phyloP scores from a whole-genome alignment of 1,140 invertebrate species.

The Saccostrea echinata region DNA sequence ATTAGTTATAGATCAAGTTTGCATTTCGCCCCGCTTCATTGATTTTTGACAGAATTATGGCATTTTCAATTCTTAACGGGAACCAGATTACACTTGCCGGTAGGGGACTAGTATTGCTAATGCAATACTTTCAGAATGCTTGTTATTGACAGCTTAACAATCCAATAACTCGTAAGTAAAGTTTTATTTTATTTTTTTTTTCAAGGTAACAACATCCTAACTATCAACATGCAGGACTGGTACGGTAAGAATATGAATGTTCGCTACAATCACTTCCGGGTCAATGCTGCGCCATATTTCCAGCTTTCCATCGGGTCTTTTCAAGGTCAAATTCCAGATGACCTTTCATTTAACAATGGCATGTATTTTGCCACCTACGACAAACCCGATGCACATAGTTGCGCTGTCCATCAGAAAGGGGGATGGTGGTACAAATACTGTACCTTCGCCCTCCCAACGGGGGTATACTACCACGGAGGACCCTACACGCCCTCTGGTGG shows the following conservation, averaged over 20 bases:
- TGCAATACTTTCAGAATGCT: no score
- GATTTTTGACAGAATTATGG: no score
- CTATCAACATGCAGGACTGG: conserved; percentile 67
- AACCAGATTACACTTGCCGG: no score
- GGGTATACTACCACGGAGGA: conserved; percentile 70
- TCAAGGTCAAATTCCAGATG: conserved; percentile 59
- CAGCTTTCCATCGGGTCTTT: conserved; percentile 55
- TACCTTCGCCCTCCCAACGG: conserved; percentile 66
- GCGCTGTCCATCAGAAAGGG: conserved; percentile 61
- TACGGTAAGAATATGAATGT: conserved; percentile 50
- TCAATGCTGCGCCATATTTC: conserved; percentile 41
- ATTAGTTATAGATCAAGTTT: no score
- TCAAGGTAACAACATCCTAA: conserved; percentile 66
- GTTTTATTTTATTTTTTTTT: conserved; percentile 8
- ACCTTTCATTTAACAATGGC: conserved; percentile 63
- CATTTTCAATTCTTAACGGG: no score
- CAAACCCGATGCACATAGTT: conserved; percentile 60
- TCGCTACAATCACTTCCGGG: conserved; percentile 63
- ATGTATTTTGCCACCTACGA: conserved; percentile 64
- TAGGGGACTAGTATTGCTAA: no score
- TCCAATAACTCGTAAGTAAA: background rate
- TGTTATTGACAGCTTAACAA: no score
- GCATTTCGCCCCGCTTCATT: no score
- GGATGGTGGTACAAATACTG: conserved; percentile 78
- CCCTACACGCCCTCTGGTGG: conserved; percentile 63